A percentile compares a stretch with the other conserved stretches of the same genome.
These are phyloP conservation scores for Danio albolineatus DNA, from an alignment of 2,797 vertebrate genomes.

Conservation along the genomic window DNA sequence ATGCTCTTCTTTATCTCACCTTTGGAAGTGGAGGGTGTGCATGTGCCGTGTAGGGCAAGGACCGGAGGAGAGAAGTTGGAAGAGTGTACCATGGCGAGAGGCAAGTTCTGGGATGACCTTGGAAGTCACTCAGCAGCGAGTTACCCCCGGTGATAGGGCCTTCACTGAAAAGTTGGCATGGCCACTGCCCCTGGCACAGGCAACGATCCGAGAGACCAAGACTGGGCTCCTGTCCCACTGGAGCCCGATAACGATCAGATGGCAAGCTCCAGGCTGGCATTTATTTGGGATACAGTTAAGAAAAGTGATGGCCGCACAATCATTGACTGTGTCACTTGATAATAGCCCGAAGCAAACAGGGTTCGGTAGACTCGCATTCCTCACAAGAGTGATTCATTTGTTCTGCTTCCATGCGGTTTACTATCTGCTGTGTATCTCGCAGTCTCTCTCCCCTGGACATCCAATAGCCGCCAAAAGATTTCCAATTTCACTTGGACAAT, in stretches of 20 bases:
- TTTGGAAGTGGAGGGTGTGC: conserved; percentile 46
- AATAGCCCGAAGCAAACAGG: conserved; percentile 62
- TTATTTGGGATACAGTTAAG: conserved; percentile 66
- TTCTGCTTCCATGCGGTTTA: conserved; percentile 57
- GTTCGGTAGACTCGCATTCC: conserved; percentile 57
- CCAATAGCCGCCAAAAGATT: conserved; percentile 70
- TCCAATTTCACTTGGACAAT: conserved; percentile 68
- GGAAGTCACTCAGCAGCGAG: conserved; percentile 60
- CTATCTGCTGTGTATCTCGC: conserved; percentile 57
- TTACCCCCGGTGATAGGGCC: conserved; percentile 60
- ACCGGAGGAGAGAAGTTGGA: conserved; percentile 44
- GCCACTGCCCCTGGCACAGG: conserved; percentile 60
- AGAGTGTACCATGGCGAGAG: conserved; percentile 46
- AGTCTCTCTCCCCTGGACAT: conserved; percentile 58
- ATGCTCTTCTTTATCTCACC: conserved; percentile 51
- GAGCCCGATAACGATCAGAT: conserved; percentile 61
- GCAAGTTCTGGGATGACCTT: conserved; percentile 58
- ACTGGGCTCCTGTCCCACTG: conserved; percentile 58
- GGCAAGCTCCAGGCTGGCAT: conserved; percentile 56
- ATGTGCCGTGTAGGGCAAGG: conserved; percentile 31
- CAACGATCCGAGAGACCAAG: conserved; percentile 52
- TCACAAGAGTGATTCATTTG: conserved; percentile 65
- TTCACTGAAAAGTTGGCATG: conserved; percentile 63
- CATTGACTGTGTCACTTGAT: conserved; percentile 64
- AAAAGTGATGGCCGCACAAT: conserved; percentile 61